These are phyloP conservation scores for Trididemnum clinides DNA, from an alignment of 23 tunicate genomes.

Conservation along the genomic window DNA sequence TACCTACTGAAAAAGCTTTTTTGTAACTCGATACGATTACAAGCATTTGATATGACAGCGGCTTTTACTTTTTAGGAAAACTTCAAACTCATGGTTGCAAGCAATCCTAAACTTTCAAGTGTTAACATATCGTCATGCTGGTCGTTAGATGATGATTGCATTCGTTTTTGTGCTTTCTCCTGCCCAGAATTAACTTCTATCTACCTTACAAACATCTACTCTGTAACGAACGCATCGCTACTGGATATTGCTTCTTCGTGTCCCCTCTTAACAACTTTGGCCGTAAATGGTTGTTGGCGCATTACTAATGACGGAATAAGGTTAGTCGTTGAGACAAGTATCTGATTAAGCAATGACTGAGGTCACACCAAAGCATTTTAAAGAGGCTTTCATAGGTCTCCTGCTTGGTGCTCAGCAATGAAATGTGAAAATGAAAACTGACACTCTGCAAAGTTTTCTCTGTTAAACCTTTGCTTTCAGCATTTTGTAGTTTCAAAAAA, in stretches of 20 bases:
- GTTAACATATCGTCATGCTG: conserved; percentile 40
- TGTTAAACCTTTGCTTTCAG: no score
- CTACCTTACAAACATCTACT: conserved; percentile 22
- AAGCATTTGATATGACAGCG: no score
- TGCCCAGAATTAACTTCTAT: neutral
- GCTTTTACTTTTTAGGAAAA: conserved; percentile 30
- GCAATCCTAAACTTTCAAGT: neutral
- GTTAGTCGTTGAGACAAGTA: no score
- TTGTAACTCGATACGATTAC: no score
- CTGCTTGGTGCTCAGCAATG: no score
- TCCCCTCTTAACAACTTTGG: conserved; percentile 2
- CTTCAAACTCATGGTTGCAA: conserved; percentile 18
- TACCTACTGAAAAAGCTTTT: no score
- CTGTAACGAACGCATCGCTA: conserved; percentile 32
- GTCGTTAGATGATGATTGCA: conserved; percentile 34
- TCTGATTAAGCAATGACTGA: no score
- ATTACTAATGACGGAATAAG: conserved; percentile 38
- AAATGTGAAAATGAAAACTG: no score
- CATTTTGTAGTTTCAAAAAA: no score
- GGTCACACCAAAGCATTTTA: no score
- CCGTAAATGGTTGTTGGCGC: conserved; percentile 51
- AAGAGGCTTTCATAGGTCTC: no score
- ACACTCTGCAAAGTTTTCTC: no score
- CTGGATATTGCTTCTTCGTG: conserved; percentile 1
- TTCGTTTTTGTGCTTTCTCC: neutral